Evolutionary conservation across 2,888 invertebrate species (phyloP).

Genomic region (Ormyrus nitidulus): DNA sequence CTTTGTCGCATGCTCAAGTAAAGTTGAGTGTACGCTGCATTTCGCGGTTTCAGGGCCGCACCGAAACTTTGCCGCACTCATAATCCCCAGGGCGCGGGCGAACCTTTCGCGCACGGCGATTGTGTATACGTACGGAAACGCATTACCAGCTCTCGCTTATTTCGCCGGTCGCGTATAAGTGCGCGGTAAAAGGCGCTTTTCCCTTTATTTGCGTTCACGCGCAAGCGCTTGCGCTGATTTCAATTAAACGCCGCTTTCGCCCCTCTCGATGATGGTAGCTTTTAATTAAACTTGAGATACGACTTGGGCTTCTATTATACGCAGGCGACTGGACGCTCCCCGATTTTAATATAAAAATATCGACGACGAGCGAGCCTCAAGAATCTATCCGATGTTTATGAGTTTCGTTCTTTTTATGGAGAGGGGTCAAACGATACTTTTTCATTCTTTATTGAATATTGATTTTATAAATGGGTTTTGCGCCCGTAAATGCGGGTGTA

Average conservation of each 20-base stretch:
- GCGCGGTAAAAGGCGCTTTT: not conserved
- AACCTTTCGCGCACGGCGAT: too few species aligned
- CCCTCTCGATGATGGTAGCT: slow-evolving; percentile 20
- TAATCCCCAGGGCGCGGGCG: too few species aligned
- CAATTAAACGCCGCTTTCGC: slow-evolving; percentile 41
- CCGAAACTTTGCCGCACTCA: too few species aligned
- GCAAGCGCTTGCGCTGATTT: slow-evolving; percentile 29
- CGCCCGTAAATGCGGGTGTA: too few species aligned
- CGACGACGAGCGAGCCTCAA: too few species aligned
- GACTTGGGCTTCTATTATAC: not conserved
- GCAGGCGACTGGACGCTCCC: not conserved
- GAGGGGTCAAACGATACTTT: not conserved
- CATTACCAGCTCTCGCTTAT: too few species aligned
- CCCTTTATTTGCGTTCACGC: not conserved
- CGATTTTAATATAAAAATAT: slow-evolving; percentile 4
- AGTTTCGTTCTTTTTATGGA: too few species aligned
- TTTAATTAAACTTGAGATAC: slow-evolving; percentile 38
- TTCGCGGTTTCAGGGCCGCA: too few species aligned
- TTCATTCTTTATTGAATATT: not conserved
- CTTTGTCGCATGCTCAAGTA: not conserved
- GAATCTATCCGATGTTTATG: too few species aligned
- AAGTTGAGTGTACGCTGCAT: not conserved
- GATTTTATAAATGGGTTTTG: not conserved
- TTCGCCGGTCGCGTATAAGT: too few species aligned
- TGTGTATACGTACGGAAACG: too few species aligned